A percentile compares a stretch with the other conserved stretches of the same genome.
phyloP scores from a whole-genome alignment of 2,113 vertebrate genomes.

The Hypocryptadius cinnamomeus region DNA sequence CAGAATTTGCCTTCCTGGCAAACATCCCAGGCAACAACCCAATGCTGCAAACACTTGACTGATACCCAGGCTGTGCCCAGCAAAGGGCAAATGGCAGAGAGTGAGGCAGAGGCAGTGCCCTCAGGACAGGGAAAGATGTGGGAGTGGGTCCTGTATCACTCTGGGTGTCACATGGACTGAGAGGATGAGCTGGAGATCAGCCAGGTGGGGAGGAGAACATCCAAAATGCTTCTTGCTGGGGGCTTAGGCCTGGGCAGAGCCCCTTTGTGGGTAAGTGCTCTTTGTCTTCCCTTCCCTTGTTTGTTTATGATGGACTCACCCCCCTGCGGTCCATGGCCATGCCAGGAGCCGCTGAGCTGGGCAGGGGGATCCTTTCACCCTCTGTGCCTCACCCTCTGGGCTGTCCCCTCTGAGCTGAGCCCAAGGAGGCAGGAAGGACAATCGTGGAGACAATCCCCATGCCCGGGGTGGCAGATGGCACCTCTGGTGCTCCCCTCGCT shows the following conservation, averaged over 20 bases:
- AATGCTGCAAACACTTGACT: not conserved
- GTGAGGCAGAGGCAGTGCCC: not conserved
- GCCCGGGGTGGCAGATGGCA: not conserved
- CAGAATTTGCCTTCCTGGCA: not conserved
- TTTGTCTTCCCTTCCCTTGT: not conserved
- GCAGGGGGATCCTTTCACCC: not conserved
- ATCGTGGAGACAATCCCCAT: not conserved
- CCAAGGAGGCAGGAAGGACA: not conserved
- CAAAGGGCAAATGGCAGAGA: not conserved
- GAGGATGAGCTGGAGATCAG: not conserved
- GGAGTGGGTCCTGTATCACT: not conserved
- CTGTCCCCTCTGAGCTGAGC: not conserved
- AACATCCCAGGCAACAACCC: not conserved
- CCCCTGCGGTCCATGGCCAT: not conserved
- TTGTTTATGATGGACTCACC: not conserved
- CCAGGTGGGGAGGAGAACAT: not conserved
- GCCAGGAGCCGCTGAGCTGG: not conserved
- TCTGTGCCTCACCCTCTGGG: not conserved
- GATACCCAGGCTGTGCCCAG: not conserved
- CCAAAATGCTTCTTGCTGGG: not conserved
- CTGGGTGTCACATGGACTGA: rapidly evolving
- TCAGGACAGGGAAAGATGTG: not conserved
- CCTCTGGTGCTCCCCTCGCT: not conserved
- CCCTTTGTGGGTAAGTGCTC: not conserved
- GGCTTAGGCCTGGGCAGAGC: not conserved